These are phyloP conservation scores for Hipparchia semele DNA, from an alignment of 2,888 invertebrate species.

Conservation along the genomic window DNA sequence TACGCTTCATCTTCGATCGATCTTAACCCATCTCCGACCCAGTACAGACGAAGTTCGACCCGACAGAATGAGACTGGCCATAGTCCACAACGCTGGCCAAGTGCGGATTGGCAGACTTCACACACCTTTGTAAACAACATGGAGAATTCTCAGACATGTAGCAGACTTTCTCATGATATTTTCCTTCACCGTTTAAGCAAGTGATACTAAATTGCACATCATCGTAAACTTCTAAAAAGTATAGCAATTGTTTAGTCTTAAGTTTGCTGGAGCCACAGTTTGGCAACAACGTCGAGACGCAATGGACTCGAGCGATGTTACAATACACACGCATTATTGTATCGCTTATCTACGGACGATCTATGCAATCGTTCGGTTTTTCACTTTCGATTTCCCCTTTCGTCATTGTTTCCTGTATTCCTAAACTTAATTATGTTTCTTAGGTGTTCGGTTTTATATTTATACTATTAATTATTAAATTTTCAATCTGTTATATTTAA, in stretches of 20 bases:
- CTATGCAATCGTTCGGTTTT: constrained; percentile 55
- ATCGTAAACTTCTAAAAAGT: not conserved
- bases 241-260: constrained; percentile 34
- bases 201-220: no score
- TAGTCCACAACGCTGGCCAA: no score
- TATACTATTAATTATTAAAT: not conserved
- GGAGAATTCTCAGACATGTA: no score
- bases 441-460: not conserved
- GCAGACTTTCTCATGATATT: no score
- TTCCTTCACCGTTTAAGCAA: no score
- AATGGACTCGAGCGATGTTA: constrained; percentile 62
- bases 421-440: not conserved
- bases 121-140: no score
- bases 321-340: constrained; percentile 70
- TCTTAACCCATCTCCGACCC: not conserved
- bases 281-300: constrained; percentile 56
- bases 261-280: constrained; percentile 54
- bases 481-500: not conserved
- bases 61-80: no score
- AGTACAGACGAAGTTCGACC: not conserved
- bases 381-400: constrained; percentile 42
- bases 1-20: not conserved
- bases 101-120: not conserved
- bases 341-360: constrained; percentile 63
- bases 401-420: constrained; percentile 34